These are phyloP conservation scores for Orbicella faveolata DNA, from an alignment of 64 coral and sea anemone species.

Conservation along the genomic window DNA sequence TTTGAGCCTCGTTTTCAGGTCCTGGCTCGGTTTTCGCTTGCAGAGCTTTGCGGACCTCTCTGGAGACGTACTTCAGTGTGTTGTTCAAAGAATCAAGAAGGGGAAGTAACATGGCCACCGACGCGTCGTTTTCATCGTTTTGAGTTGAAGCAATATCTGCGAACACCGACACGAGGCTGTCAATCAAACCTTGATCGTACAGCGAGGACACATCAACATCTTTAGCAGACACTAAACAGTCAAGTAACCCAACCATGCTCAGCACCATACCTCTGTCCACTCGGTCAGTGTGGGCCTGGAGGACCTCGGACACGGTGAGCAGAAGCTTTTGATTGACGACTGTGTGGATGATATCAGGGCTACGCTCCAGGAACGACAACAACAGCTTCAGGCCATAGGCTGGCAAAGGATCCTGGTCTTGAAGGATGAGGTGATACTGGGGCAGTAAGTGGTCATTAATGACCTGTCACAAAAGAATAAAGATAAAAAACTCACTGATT, in stretches of 20 bases:
- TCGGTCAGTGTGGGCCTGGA: conserved; percentile 58
- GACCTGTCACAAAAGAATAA: conserved; percentile 52
- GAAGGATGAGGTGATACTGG: conserved; percentile 86
- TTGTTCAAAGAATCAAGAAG: conserved; percentile 80
- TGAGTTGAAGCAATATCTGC: conserved; percentile 49
- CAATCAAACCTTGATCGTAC: conserved; percentile 93
- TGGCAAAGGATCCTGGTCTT: conserved; percentile 97
- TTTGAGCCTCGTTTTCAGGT: conserved; percentile 31
- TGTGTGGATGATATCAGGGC: conserved; percentile 66
- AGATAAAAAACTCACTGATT: not conserved
- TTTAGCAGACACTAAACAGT: conserved; percentile 67
- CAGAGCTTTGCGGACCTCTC: conserved; percentile 81
- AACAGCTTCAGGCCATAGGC: conserved; percentile 92
- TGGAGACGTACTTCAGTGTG: conserved; percentile 86
- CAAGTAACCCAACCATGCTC: conserved; percentile 74
- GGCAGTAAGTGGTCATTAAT: conserved; percentile 81
- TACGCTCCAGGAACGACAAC: conserved; percentile 73
- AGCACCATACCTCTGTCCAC: conserved; percentile 61
- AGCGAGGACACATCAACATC: conserved; percentile 68
- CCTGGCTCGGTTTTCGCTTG: conserved; percentile 56
- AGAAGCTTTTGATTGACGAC: conserved; percentile 82
- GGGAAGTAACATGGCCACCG: conserved; percentile 54
- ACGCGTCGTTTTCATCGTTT: conserved; percentile 45
- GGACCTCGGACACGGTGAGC: conserved; percentile 64
- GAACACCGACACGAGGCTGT: conserved; percentile 81